These are phyloP conservation scores for Microtus pennsylvanicus DNA, from an alignment of 2,113 vertebrate genomes.

Conservation along the genomic window DNA sequence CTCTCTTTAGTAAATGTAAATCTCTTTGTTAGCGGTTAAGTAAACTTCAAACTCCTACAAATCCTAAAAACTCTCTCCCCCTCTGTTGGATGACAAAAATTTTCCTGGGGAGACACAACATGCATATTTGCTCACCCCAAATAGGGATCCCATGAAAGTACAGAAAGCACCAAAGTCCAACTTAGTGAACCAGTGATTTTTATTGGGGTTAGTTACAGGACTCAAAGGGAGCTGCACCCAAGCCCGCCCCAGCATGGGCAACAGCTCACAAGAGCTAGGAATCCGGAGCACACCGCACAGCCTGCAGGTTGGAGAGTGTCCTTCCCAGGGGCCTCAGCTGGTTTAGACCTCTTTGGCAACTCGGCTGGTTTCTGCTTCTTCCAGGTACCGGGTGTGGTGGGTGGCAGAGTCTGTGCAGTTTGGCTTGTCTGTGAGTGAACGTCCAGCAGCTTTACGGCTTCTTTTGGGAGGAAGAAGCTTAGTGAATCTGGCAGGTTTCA, in stretches of 20 bases:
- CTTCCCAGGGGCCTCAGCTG: neutral
- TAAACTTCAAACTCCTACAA: slow-evolving; percentile 11
- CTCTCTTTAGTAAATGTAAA: neutral
- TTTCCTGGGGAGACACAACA: neutral
- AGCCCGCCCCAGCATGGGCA: neutral
- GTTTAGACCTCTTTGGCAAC: neutral
- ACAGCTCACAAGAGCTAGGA: neutral
- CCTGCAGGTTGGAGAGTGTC: neutral
- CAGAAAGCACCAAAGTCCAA: neutral
- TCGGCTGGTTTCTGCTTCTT: neutral
- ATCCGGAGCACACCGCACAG: neutral
- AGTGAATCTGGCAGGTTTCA: neutral
- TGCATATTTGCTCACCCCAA: no score
- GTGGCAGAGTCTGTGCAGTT: neutral
- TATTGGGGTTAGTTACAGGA: neutral
- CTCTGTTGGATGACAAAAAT: neutral
- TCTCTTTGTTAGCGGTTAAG: neutral
- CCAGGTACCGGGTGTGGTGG: neutral
- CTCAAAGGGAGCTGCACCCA: neutral
- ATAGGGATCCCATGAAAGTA: neutral
- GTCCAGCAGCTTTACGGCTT: neutral
- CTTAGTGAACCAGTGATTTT: neutral
- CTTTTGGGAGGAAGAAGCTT: neutral
- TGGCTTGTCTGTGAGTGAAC: neutral
- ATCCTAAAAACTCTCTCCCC: neutral